Evolutionary conservation across 2,888 invertebrate genomes (phyloP), one percentile per base, ranked within the genome.

Genomic region (Drosophila paramelanica): DNA sequence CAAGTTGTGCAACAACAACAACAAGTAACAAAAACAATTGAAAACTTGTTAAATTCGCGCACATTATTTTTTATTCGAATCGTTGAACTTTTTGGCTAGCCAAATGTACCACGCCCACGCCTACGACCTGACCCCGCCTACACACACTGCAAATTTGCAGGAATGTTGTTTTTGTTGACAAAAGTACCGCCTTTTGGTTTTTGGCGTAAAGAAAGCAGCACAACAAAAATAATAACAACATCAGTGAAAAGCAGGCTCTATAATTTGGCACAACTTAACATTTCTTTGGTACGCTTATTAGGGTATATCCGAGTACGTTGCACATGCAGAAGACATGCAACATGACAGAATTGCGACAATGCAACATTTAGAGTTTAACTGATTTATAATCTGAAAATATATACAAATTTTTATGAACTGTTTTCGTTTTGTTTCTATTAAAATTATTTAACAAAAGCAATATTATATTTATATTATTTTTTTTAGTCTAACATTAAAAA

Each of bases 101-200:
- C 55, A 49, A 45, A 23, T 50, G 52, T 11, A 41, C 50, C 77
- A 79, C 73, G 73, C 79, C 62, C 61, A 52, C 55, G 45, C 56
- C 58, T 43, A 55, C 23, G 36, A 41, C 31, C 31, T 10, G 31
- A 51, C 27, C 36, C 20, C 57, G 33, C 33, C 49, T 17, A 39
- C 56, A 45, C 50, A 55, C 50, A 56, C 39, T 42, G 41, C 41
- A 59, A 56, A 45, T 41, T 41, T 72, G 57, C 62, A 42, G 20
- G 55, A 51, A 56, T 66, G 39, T 43, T 46, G 43, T 49, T 53
- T 51, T 57, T 50, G 73, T 67, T 74, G 83, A 75, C 67, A 64
- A 79, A 80, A 73, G 79, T 66, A 61, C 67, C 38, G 74, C 62
- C 66, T 56, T 61, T 51, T 61, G 17, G 61, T 43, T 70, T 82